These are phyloP conservation scores for Leptestheria dahalacensis DNA, from an alignment of 1,140 invertebrate genomes.

Conservation along the genomic window DNA sequence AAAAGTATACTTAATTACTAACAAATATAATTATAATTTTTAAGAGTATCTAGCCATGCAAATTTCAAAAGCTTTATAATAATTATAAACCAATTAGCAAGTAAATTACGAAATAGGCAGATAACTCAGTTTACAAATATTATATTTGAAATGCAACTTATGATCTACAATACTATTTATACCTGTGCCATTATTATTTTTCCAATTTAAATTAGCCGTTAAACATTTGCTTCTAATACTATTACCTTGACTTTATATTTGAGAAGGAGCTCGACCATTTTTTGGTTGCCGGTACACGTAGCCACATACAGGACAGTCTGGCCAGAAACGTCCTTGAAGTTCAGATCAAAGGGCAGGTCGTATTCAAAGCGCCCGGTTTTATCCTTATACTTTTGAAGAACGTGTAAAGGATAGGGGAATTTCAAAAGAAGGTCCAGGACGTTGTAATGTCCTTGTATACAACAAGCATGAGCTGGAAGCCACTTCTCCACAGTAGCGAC, in stretches of 20 bases:
- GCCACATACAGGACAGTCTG: conserved; percentile 80
- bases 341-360: conserved; percentile 74
- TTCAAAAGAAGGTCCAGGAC: conserved; percentile 63
- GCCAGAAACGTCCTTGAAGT: conserved; percentile 72
- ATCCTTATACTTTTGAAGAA: conserved; percentile 50
- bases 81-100: too few relatives aligned
- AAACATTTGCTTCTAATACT: conserved; percentile 39
- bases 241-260: conserved; percentile 51
- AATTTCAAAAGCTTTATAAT: too few relatives aligned
- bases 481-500: conserved; percentile 77
- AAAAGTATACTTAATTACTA: too few relatives aligned
- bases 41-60: too few relatives aligned
- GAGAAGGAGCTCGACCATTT: conserved; percentile 61
- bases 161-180: too few relatives aligned
- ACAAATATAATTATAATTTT: too few relatives aligned
- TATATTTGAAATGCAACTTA: too few relatives aligned
- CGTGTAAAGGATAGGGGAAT: conserved; percentile 59
- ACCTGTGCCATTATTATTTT: too few relatives aligned
- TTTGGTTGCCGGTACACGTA: conserved; percentile 62
- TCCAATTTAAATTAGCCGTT: too few relatives aligned
- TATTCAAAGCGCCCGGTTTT: conserved; percentile 60
- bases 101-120: too few relatives aligned
- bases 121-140: too few relatives aligned
- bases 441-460: conserved; percentile 65
- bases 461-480: conserved; percentile 82